These are phyloP conservation scores for Sitodiplosis mosellana DNA, from an alignment of 1,140 invertebrate genomes.

Conservation along the genomic window DNA sequence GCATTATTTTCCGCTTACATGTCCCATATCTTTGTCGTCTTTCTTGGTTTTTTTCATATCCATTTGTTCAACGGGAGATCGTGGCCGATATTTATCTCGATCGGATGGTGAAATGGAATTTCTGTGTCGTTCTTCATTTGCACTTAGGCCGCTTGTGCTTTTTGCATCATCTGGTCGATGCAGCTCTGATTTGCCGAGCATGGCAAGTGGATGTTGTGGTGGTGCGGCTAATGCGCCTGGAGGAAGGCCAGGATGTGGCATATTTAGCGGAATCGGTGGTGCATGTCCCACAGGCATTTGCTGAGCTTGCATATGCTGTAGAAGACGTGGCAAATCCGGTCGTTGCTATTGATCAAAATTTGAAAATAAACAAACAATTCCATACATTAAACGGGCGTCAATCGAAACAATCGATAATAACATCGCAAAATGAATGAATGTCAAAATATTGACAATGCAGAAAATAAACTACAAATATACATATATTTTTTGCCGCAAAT, in stretches of 20 bases:
- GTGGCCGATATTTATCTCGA: slow-evolving; percentile 62
- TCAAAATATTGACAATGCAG: too few species aligned
- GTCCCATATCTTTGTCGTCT: slow-evolving; percentile 60
- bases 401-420: too few species aligned
- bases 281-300: slow-evolving; percentile 57
- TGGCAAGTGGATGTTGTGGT: slow-evolving; percentile 43
- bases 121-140: slow-evolving; percentile 21
- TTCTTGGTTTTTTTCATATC: slow-evolving; percentile 53
- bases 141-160: slow-evolving; percentile 8
- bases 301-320: slow-evolving; percentile 84
- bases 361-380: slow-evolving; percentile 8
- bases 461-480: too few species aligned
- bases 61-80: slow-evolving; percentile 40
- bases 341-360: slow-evolving; percentile 38
- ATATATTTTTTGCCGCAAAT: slow-evolving; percentile 4
- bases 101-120: slow-evolving; percentile 77
- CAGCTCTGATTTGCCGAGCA: slow-evolving; percentile 41
- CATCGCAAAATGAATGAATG: too few species aligned
- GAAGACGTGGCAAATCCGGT: slow-evolving; percentile 50
- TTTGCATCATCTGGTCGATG: slow-evolving; percentile 45
- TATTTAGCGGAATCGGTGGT: slow-evolving; percentile 37
- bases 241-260: slow-evolving; percentile 51
- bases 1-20: slow-evolving; percentile 36
- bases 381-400: too few species aligned
- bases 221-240: slow-evolving; percentile 34